A percentile compares a stretch with the other conserved stretches of the same genome.
Evolutionary conservation across 2,888 invertebrate genomes (phyloP).

Genomic region (Cactoblastis cactorum): DNA sequence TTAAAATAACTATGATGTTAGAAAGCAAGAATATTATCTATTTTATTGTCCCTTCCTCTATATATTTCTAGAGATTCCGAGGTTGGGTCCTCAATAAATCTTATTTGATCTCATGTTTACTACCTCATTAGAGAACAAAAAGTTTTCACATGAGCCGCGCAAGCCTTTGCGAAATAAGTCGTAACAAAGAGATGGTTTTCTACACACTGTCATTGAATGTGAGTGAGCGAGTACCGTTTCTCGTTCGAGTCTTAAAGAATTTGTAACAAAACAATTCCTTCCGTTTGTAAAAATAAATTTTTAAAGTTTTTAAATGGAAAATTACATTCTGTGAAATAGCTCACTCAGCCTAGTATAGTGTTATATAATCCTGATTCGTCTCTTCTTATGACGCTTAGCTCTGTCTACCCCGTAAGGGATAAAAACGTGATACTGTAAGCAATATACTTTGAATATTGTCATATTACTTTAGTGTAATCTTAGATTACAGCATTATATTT

Average conservation of each 20-base stretch:
- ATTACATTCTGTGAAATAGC: too few species aligned
- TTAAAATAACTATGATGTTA: not conserved
- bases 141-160: conserved; percentile 26
- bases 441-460: too few species aligned
- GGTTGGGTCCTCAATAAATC: conserved; percentile 27
- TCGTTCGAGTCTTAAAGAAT: too few species aligned
- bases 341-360: too few species aligned
- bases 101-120: conserved; percentile 41
- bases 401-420: too few species aligned
- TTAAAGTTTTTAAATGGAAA: too few species aligned
- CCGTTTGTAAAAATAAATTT: too few species aligned
- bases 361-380: too few species aligned
- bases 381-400: too few species aligned
- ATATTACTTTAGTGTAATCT: not conserved
- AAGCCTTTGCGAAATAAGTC: conserved; percentile 18
- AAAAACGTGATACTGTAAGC: too few species aligned
- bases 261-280: too few species aligned
- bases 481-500: not conserved
- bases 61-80: conserved; percentile 18
- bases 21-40: conserved; percentile 3
- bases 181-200: conserved; percentile 26
- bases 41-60: conserved; percentile 7
- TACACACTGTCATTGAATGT: not conserved
- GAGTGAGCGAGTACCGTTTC: not conserved
- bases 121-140: conserved; percentile 40